phyloP scores from a whole-genome alignment of 2,888 invertebrate species.

The Diaperis boleti region DNA sequence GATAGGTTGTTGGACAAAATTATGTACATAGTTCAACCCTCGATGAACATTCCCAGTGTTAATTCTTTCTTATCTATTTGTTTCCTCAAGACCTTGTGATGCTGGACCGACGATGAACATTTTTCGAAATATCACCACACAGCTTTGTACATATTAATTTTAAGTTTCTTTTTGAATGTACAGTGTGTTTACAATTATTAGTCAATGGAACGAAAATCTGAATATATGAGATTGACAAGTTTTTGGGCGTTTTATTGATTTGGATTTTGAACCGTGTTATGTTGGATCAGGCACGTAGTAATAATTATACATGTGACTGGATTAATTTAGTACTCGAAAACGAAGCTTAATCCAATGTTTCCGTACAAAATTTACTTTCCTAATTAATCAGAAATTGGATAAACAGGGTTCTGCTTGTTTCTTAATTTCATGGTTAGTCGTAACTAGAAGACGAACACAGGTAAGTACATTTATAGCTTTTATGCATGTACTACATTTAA shows the following conservation, averaged over 20 bases:
- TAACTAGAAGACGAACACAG: no score
- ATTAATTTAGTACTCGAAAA: not conserved
- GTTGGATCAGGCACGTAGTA: no score
- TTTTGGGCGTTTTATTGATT: slow-evolving; percentile 45
- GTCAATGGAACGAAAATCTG: slow-evolving; percentile 67
- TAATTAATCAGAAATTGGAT: no score
- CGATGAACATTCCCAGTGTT: slow-evolving; percentile 23
- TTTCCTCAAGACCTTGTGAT: slow-evolving; percentile 38
- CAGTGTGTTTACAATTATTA: slow-evolving; percentile 66
- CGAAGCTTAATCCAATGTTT: no score
- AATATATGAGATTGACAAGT: slow-evolving; percentile 67
- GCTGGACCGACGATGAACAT: slow-evolving; percentile 48
- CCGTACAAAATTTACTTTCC: no score
- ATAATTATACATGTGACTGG: not conserved
- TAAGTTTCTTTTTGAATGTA: slow-evolving; percentile 66
- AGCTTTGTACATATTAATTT: slow-evolving; percentile 65
- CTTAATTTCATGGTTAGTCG: no score
- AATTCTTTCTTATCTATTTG: slow-evolving; percentile 5
- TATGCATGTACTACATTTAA: no score
- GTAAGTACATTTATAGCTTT: no score
- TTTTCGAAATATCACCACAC: slow-evolving; percentile 52
- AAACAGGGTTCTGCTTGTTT: no score
- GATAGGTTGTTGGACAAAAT: slow-evolving; percentile 34
- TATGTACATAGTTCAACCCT: slow-evolving; percentile 29
- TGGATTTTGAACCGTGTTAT: not conserved